Evolutionary conservation across 92 coral and sea anemone species (phyloP), one percentile per base, ranked within the genome.

Genomic region (Palythoa grandis): DNA sequence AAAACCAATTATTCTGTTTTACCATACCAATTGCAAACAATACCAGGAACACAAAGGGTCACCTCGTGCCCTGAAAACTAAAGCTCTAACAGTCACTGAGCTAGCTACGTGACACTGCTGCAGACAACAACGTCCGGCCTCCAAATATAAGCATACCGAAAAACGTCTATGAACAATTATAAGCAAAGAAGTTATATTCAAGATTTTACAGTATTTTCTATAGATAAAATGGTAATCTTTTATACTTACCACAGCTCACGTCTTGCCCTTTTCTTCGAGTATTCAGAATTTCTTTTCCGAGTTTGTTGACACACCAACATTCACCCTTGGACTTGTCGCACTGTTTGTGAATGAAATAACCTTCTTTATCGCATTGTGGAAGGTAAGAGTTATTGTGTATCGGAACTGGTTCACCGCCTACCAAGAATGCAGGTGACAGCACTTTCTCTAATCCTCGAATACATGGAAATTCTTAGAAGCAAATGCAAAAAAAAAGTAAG

Each of bases 381-480:
- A 77, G 63, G 82, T 25, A 20, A 5, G 63, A 12, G 11, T 77
- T 54, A 11, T 24, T 54, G 50, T 77, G 67, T 54, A 53, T 25
- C 12, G 47, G 47, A 10, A 25, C 67, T 57, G 82, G 82, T 19
- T 72, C 90, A 29, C 87, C 87, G 24, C n/a, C 68, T 19, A 82
- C 53, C 73, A 80, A 24, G 29, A 87, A 19, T 14, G 47, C 12
- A 17, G 39, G 87, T 20, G 23, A 14, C 13, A 77, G 82, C 5
- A 29, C 25, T 13, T 80, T 71, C 60, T 66, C 47, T 17, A 88
- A 29, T 14, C 69, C 48, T 25, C 25, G 11, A 19, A 88, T 8
- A 53, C 90, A 88, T 65, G 82, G 82, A 58, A 56, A 77, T 29
- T 77, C 83, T 77, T 19, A 52, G 37, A n/a, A 35, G 70, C 5